Conservation (phyloP, 1,140 invertebrate species). For the Diorhabda sublineata region DNA sequence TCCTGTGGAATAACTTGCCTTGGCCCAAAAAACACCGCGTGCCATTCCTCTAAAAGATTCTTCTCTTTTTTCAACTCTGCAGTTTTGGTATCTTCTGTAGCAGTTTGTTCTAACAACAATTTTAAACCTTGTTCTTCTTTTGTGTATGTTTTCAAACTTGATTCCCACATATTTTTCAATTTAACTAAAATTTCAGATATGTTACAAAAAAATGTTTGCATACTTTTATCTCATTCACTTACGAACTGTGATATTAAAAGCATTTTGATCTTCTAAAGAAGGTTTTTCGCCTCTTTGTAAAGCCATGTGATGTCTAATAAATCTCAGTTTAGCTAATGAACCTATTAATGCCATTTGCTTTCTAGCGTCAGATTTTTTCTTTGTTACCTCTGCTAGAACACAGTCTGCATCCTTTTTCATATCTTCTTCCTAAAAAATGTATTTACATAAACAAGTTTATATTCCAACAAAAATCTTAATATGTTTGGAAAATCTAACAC, state of each 20-base stretch:
- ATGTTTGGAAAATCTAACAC: too few relatives aligned
- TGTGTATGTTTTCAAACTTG: constrained; percentile 35
- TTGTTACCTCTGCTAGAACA: constrained; percentile 62
- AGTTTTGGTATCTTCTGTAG: constrained; percentile 34
- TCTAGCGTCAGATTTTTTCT: constrained; percentile 64
- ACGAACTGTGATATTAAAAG: constrained; percentile 40
- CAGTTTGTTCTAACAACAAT: constrained; percentile 41
- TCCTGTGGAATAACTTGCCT: constrained; percentile 26
- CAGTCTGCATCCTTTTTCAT: constrained; percentile 64
- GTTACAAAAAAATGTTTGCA: background rate
- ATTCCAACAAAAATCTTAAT: too few relatives aligned
- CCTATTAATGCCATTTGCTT: constrained; percentile 59
- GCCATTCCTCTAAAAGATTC: constrained; percentile 38
- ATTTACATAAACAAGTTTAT: too few relatives aligned
- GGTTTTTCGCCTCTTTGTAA: constrained; percentile 57
- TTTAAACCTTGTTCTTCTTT: constrained; percentile 43
- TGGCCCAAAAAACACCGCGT: constrained; percentile 39
- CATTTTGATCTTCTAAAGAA: constrained; percentile 45
- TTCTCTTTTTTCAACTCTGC: constrained; percentile 32
- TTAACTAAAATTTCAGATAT: constrained; percentile 26
- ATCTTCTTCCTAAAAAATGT: constrained; percentile 56
- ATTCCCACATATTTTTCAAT: constrained; percentile 43
- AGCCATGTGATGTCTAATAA: constrained; percentile 56
- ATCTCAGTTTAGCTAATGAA: constrained; percentile 59
- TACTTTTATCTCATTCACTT: constrained; percentile 1